Evolutionary conservation across 2,888 invertebrate genomes (phyloP).

Genomic region (Drosophila infuscata): DNA sequence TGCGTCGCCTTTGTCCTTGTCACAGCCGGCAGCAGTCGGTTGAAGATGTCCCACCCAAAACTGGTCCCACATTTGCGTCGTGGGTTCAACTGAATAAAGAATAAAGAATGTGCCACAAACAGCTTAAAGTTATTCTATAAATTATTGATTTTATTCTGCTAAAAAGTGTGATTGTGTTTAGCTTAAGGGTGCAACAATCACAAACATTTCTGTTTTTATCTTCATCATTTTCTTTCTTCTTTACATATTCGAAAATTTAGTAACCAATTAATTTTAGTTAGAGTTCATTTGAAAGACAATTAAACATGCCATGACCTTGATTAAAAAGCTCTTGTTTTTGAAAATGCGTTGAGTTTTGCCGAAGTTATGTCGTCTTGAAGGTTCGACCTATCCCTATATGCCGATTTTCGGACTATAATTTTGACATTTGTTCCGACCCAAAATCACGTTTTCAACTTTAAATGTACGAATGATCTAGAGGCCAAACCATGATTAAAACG

Average conservation of each 20-base stretch:
- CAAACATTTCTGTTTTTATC: neutral
- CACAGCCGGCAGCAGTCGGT: conserved; percentile 12
- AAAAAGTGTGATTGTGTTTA: neutral
- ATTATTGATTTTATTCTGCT: conserved; percentile 64
- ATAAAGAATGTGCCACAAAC: conserved; percentile 54
- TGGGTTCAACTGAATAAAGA: conserved; percentile 67
- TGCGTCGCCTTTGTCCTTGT: conserved; percentile 29
- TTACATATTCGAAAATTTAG: neutral
- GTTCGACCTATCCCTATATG: too few relatives aligned
- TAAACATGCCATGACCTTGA: too few relatives aligned
- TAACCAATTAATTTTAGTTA: neutral
- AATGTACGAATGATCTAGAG: too few relatives aligned
- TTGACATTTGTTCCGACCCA: too few relatives aligned
- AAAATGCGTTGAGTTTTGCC: too few relatives aligned
- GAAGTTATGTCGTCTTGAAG: too few relatives aligned
- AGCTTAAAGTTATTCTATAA: conserved; percentile 64
- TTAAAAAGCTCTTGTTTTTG: too few relatives aligned
- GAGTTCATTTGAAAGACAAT: neutral
- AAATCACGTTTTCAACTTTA: too few relatives aligned
- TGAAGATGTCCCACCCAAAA: neutral
- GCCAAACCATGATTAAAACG: too few relatives aligned
- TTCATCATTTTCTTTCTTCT: neutral
- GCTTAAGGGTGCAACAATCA: neutral
- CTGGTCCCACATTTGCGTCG: conserved; percentile 47
- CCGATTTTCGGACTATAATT: too few relatives aligned